phyloP scores from a whole-genome alignment of 2,113 vertebrate genomes.

The Eonycteris spelaea region DNA sequence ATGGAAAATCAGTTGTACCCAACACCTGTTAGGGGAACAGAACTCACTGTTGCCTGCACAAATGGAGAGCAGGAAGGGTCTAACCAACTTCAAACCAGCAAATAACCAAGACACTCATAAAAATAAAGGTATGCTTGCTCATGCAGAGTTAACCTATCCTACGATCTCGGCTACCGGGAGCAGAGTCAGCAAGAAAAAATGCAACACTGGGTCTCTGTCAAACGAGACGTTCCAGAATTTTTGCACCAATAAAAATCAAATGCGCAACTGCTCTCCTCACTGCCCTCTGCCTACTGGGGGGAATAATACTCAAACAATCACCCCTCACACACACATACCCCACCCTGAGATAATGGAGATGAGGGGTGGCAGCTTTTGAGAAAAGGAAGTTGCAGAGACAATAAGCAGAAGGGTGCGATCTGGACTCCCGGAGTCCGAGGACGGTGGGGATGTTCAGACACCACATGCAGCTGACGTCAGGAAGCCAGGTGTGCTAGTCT shows the following conservation, averaged over 20 bases:
- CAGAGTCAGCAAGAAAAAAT: background rate
- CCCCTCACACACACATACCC: no score
- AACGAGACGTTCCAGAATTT: background rate
- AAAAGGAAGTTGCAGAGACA: background rate
- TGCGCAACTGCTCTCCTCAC: background rate
- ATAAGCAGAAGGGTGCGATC: background rate
- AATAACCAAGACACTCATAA: background rate
- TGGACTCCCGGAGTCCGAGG: background rate
- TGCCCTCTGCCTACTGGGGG: background rate
- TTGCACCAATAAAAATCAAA: background rate
- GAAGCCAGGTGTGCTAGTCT: rapidly evolving
- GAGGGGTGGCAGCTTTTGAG: background rate
- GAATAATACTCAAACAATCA: background rate
- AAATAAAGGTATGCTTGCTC: rapidly evolving
- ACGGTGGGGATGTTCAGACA: background rate
- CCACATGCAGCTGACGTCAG: background rate
- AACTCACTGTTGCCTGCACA: rapidly evolving
- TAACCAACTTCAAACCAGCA: background rate
- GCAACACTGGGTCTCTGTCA: rapidly evolving
- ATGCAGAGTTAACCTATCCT: rapidly evolving
- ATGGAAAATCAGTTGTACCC: background rate
- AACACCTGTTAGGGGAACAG: background rate
- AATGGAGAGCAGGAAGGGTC: background rate
- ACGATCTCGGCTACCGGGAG: background rate
- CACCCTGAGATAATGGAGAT: background rate